Evolutionary conservation across 1,140 invertebrate genomes (phyloP).

Genomic region (Geopemphigus sp.): DNA sequence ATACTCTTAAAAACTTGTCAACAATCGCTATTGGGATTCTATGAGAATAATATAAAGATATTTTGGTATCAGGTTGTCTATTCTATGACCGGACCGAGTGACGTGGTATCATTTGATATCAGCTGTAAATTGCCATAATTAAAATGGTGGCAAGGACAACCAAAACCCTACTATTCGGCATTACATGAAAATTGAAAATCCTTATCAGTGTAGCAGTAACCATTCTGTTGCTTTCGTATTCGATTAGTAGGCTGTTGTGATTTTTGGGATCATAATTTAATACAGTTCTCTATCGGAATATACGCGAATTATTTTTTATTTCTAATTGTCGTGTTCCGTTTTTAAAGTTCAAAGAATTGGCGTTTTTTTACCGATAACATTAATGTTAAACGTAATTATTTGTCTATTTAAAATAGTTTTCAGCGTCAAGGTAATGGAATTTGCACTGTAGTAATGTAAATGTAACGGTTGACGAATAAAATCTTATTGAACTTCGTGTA

Average conservation of each 20-base stretch:
- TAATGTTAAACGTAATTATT: not conserved
- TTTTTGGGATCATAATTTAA: not conserved
- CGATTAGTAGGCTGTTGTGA: not conserved
- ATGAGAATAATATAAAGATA: too few relatives aligned
- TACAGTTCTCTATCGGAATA: not conserved
- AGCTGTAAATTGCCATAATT: not conserved
- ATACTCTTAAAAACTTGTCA: too few relatives aligned
- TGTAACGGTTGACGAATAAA: not conserved
- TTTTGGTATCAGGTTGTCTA: too few relatives aligned
- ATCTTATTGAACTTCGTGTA: not conserved
- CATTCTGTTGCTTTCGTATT: slow-evolving; percentile 30
- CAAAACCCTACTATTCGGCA: slow-evolving; percentile 3
- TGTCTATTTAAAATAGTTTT: not conserved
- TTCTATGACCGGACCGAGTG: not conserved
- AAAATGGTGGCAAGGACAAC: slow-evolving; percentile 16
- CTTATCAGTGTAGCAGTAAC: slow-evolving; percentile 25
- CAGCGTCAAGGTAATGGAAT: not conserved
- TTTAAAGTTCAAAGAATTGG: not conserved
- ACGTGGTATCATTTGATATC: slow-evolving; percentile 3
- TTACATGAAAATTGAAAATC: not conserved
- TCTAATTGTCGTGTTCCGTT: not conserved
- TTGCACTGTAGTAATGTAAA: not conserved
- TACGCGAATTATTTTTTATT: not conserved
- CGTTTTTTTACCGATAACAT: not conserved
- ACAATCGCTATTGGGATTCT: too few relatives aligned